Evolutionary conservation across 2,113 vertebrate species (phyloP), one percentile per base, ranked within the genome.

Genomic region (Rutilus rutilus): DNA sequence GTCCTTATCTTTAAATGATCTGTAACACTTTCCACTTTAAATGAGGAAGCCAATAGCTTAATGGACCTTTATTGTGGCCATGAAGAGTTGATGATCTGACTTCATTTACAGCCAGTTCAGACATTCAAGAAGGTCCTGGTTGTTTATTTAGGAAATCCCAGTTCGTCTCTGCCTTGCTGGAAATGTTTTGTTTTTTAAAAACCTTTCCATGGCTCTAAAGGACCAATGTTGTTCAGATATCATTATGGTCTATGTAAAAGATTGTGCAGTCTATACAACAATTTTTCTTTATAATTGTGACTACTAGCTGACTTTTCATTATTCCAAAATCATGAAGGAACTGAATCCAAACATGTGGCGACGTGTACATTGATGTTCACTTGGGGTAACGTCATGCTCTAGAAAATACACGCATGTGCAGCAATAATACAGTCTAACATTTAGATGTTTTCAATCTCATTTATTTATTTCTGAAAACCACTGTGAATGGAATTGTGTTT

Each of bases 401-500:
- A 67, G 47, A 69, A 69, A 69, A 75, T 83, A 77, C 65, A 59
- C 65, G 77, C 76, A 67, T 67, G 45, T 82, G 76, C 50, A 85
- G 42, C 25, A 36, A 85, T 59, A 52, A 78, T n/a, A 73, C 50
- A 57, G 67, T 25, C 21, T 25, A 83, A 52, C 80, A 36, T 69
- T 42, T 64, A 30, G 62, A 57, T 84, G 64, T 64, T 84, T 87
- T 60, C 73, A 71, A 78, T 33, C 30, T 71, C 6, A 45, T 65
- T 60, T 76, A 78, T 89, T 65, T 87, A 91, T 88, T 89, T 47
- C 60, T 91, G 59, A 10, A 85, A 91, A 89, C 87, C 87, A 78
- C 60, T 85, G 89, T 82, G 71, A 64, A 45, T 87, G 82, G 88
- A 88, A 89, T 89, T 91, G 88, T 84, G 89, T 93, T 92, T 92